Percentiles rank a stretch among this genome's conserved stretches.
These are phyloP conservation scores for Cygnus atratus DNA, from an alignment of 2,113 vertebrate species.

Conservation along the genomic window DNA sequence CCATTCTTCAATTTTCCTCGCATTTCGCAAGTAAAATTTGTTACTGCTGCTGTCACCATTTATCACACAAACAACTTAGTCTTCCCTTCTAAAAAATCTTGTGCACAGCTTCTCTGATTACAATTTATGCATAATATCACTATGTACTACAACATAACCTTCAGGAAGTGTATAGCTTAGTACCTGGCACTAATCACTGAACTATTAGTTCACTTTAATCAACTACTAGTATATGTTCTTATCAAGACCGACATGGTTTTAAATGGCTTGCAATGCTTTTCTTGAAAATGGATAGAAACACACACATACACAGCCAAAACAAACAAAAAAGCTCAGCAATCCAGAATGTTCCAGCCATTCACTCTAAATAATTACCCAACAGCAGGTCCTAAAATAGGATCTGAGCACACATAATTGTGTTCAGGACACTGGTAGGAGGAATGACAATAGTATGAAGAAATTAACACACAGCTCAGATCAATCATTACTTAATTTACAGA, in stretches of 20 bases:
- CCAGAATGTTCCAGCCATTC: neutral
- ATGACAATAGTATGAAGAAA: neutral
- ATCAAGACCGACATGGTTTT: neutral
- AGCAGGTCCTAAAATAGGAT: neutral
- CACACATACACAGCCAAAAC: neutral
- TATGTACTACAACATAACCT: neutral
- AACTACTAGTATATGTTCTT: neutral
- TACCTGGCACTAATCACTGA: neutral
- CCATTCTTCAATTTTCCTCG: neutral
- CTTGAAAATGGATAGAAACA: neutral
- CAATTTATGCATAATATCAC: neutral
- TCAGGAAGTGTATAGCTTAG: neutral
- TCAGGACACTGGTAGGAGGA: neutral
- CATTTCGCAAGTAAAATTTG: neutral
- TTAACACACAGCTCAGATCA: neutral
- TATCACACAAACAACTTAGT: neutral
- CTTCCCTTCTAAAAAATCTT: neutral
- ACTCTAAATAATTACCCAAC: neutral
- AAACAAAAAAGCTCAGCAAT: neutral
- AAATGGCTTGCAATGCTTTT: neutral
- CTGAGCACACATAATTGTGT: neutral
- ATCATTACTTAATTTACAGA: slow-evolving; percentile 3
- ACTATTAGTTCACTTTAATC: neutral
- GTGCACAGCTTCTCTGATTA: neutral
- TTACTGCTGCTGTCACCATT: neutral